Base-by-base conservation (phyloP, 2,888 invertebrate genomes). In the Epirrhoe tristata region DNA sequence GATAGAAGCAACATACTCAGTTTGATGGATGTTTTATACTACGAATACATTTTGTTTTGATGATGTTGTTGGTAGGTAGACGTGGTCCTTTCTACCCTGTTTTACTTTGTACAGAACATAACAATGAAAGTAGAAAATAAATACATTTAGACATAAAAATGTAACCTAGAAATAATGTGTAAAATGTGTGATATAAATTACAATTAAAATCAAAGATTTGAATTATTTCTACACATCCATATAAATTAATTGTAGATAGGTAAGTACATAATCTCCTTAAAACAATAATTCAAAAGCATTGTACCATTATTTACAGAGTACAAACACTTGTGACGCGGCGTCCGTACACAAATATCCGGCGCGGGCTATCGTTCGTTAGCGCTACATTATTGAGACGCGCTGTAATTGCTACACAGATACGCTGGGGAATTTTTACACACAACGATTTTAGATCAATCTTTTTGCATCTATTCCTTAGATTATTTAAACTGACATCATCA, bases 321-420 rank as follows among this genome's bases (percentile, higher is more conserved):
- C 50, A 59, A 59, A 67, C 67, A 63, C 60, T 60, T 57, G 53
- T 53, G 53, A 61, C 57, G 57, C 57, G 48, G 46, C 39, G 63
- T 34, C 52, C 54, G 62, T 68, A 70, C 63, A 67, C 69, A 73
- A 69, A 72, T 66, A 70, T 61, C 67, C 71, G 67, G 69, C 70
- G 70, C 71, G 24, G 81, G 69, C 51, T 69, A 70, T 84, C 85
- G 82, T 88, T 91, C 90, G 90, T 91, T 91, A 91, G 89, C 77
- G 80, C 78, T 82, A 83, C 83, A 90, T 89, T 90, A 90, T 89
- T 83, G 86, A 81, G 81, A 84, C 82, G 79, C 70, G 76, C 86
- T 88, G 86, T 91, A 90, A 91, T 91, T 90, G 89, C 85, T 85
- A 82, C 82, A 80, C 77, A 80, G 81, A 82, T 83, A 86, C 81